Conservation (phyloP, 2,113 vertebrate genomes). For the Dryoscopus gambensis region DNA sequence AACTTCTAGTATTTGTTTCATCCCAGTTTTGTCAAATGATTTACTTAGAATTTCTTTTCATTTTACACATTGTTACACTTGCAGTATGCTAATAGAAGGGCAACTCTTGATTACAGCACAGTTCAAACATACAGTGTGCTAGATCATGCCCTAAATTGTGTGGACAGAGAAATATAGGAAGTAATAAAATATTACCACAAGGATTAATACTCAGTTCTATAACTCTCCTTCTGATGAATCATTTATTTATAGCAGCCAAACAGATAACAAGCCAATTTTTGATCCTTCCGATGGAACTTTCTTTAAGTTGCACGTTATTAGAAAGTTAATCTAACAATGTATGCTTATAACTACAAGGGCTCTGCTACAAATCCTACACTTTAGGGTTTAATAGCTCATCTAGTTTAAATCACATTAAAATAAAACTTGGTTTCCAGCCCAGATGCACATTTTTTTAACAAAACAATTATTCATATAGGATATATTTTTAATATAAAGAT, state of each 20-base stretch:
- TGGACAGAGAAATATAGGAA: neutral
- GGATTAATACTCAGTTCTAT: neutral
- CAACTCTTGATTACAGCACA: neutral
- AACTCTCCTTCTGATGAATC: neutral
- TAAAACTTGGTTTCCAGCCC: slow-evolving; percentile 22
- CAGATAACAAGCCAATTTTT: neutral
- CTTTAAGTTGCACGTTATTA: neutral
- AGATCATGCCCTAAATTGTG: neutral
- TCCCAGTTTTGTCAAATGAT: neutral
- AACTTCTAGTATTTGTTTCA: neutral
- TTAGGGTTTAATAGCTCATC: neutral
- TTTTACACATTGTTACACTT: neutral
- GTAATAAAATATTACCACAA: neutral
- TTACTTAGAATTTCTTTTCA: neutral
- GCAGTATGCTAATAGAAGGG: neutral
- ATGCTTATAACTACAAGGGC: neutral
- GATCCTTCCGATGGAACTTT: neutral
- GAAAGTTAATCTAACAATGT: neutral
- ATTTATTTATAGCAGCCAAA: neutral
- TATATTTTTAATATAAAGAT: slow-evolving; percentile 31
- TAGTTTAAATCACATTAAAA: neutral
- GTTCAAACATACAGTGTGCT: neutral
- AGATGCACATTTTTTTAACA: neutral
- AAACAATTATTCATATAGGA: neutral
- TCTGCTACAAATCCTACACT: slow-evolving; percentile 18